phyloP scores from a whole-genome alignment of 2,888 invertebrate genomes.

The Lasiommata megera region DNA sequence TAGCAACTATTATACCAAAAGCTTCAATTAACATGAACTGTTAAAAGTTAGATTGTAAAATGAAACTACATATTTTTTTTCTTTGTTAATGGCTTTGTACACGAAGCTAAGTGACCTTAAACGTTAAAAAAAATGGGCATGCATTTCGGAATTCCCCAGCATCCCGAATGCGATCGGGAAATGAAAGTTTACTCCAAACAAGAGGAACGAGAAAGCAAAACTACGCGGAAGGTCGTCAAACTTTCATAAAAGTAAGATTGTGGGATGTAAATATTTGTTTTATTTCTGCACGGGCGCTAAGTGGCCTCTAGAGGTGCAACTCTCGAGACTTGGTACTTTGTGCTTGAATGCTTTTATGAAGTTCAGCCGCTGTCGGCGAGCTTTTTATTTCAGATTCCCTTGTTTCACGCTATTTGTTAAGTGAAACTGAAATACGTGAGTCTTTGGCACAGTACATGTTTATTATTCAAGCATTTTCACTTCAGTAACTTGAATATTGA shows the following conservation, averaged over 20 bases:
- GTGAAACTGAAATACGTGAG: background rate
- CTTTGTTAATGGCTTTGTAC: too few species aligned
- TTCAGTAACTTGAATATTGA: too few species aligned
- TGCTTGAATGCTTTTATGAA: conserved; percentile 30
- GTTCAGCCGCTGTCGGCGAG: conserved; percentile 12
- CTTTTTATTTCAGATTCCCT: conserved; percentile 15
- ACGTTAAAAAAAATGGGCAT: too few species aligned
- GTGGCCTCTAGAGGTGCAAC: conserved; percentile 28
- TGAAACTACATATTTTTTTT: too few species aligned
- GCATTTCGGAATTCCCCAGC: too few species aligned
- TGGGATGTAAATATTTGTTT: conserved; percentile 18
- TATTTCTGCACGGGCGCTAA: conserved; percentile 25
- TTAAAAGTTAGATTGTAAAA: too few species aligned
- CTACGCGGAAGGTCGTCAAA: conserved; percentile 1
- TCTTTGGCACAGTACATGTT: background rate
- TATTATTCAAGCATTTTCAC: background rate
- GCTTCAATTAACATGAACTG: too few species aligned
- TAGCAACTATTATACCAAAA: too few species aligned
- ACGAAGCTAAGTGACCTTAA: too few species aligned
- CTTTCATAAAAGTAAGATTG: conserved; percentile 14
- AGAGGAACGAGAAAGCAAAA: too few species aligned
- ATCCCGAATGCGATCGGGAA: too few species aligned
- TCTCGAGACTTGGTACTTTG: conserved; percentile 29
- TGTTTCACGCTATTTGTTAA: conserved; percentile 9
- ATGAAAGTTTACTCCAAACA: too few species aligned